Evolutionary conservation across 37 sponge, comb jelly and placozoan species (phyloP), one percentile per base, ranked within the genome.

Genomic region (Mnemiopsis leidyi): DNA sequence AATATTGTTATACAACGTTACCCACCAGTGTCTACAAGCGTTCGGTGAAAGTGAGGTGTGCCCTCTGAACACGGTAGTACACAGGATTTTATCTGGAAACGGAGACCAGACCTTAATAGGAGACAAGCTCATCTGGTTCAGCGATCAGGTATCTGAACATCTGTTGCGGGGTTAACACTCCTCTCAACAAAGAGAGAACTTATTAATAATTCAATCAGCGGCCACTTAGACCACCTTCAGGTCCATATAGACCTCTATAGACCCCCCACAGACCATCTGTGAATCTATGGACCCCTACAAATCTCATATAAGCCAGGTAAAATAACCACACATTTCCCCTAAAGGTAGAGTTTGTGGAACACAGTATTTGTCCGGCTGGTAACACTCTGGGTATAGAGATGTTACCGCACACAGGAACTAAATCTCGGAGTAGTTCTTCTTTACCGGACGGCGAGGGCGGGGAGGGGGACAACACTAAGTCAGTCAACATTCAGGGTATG

Each of bases 381-480:
- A 85, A 85, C 90, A 85, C 90, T 7, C 90, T 85, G 28, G 90
- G 90, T 40, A 85, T 85, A 39, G 90, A 85, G 90, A 85, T 85
- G 90, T 25, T 85, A 13, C 90, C 90, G 0, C 90, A 85, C 90
- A 85, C 90, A 3, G 90, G 90, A 25, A 85, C 90, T 29, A 85
- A 85, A 39, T 25, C 90, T n/a, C 75, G 75, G 30, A 48, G 61
- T 48, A n/a, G n/a, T 25, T 39, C 90, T 61, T 85, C 90, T 23
- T 39, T 37, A 1, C 9, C 61, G 48, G 61, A 77, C 36, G 61
- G 61, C 13, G 61, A 18, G 61, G 61, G 5, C 5, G 61, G 61
- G 13, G 61, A 48, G 61, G 9, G 9, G 13, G 61, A 48, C 9
- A 48, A 5, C 13, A 13, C 61, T 13, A 48, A 48, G 61, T 48